Evolutionary conservation across 2,797 vertebrate genomes (phyloP).

Genomic region (Enteromius fasciolatus): DNA sequence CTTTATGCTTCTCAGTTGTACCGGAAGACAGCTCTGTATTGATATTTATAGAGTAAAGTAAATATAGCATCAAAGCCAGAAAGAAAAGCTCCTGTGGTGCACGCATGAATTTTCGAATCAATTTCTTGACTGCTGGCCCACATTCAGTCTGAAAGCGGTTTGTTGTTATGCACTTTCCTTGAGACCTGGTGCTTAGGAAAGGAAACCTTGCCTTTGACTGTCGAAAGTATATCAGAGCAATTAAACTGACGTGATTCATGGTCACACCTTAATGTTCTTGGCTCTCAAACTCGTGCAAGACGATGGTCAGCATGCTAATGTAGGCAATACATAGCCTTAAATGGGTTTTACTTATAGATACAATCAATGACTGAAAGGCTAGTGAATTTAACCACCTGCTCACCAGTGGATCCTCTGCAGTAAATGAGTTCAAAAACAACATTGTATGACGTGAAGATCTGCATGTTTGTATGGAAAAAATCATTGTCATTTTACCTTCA

Average conservation of each 20-base stretch:
- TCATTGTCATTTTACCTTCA: neutral
- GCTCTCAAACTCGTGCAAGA: neutral
- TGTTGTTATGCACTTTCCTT: conserved; percentile 1
- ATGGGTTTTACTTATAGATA: neutral
- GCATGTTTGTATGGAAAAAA: neutral
- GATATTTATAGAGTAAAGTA: conserved; percentile 62
- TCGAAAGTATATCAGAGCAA: conserved; percentile 18
- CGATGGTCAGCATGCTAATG: conserved; percentile 3
- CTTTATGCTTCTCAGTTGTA: conserved; percentile 62
- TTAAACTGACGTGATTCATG: conserved; percentile 15
- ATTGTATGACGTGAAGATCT: neutral
- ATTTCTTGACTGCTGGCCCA: conserved; percentile 5
- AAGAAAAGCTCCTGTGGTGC: conserved; percentile 24
- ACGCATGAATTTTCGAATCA: conserved; percentile 32
- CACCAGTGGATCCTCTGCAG: neutral
- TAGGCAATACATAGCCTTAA: neutral
- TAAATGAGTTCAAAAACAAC: neutral
- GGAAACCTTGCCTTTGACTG: conserved; percentile 18
- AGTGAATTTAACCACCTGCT: neutral
- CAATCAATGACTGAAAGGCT: neutral
- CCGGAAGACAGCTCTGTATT: conserved; percentile 57
- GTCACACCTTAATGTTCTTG: conserved; percentile 40
- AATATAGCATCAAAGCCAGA: conserved; percentile 52
- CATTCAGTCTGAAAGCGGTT: neutral
- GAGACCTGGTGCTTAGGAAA: neutral